Base-by-base conservation (phyloP, 2,797 vertebrate genomes). In the Delichon dasypus region DNA sequence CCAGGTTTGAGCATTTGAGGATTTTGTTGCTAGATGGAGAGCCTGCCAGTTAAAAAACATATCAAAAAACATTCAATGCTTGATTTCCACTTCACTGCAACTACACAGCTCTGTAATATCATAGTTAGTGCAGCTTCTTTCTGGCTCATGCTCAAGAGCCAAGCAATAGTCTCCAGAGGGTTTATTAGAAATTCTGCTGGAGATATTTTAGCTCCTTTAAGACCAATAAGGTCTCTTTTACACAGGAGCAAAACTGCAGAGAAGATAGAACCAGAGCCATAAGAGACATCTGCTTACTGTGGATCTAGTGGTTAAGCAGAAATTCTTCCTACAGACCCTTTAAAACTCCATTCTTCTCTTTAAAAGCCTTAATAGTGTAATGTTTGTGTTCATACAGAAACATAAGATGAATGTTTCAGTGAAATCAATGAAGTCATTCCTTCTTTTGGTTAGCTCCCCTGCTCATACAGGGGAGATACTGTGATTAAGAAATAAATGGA, bases 341-440 rank as follows among this genome's bases (percentile, higher is more conserved):
- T 94, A 70, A 82, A 97, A 93, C 70, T 76, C 89, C 70, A 27
- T 74, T 53, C 62, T 80, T 94, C 71, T 88, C 0, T 96, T 95
- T 81, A 67, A 68, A 47, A 96, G 47, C 48, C 34, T 92, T 88
- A 93, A 61, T 91, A 91, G 87, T 87, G 55, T 81, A 93, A 82
- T 81, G 20, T 75, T 45, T 74, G 21, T 71, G 22, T 64, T 83
- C 32, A 12, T 66, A 45, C 3, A 21, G 70, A 93, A 89, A 62
- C 9, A 3, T 38, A 42, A 62, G 80, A 42, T 27, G 22, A 68
- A 32, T 27, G 23, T 81, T 81, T 36, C 55, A 78, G 54, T 72
- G 51, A 81, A 78, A 86, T 58, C 45, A 75, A 5, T 55, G 29
- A 40, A 66, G n/a, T 67, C 15, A 29, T 61, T 94, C 36, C 83